Conservation (phyloP, 2,113 vertebrate genomes). For the Catharus bicknelli region DNA sequence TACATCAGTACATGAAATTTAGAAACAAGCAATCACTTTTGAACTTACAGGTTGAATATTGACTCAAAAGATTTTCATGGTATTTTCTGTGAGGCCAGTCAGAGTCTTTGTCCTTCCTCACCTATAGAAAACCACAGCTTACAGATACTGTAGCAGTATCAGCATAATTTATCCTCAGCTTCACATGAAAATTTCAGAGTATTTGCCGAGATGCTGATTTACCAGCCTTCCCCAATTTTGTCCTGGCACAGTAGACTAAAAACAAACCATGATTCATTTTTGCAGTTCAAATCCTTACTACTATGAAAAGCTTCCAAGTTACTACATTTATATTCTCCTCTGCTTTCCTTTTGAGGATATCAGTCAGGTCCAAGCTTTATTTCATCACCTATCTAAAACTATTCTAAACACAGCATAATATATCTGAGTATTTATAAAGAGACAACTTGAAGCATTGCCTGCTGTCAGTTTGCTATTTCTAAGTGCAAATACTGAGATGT, state of each 20-base stretch:
- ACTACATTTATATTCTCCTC: not conserved
- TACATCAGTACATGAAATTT: not conserved
- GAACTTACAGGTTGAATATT: not conserved
- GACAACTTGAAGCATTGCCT: not conserved
- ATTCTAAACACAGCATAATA: not conserved
- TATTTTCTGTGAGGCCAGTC: fast-evolving
- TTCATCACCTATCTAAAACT: not conserved
- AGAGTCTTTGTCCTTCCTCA: not conserved
- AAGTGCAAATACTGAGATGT: not conserved
- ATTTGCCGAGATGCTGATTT: not conserved
- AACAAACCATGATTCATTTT: not conserved
- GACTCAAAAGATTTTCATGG: not conserved
- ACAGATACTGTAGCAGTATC: not conserved
- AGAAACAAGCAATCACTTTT: not conserved
- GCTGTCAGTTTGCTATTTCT: not conserved
- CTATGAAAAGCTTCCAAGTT: not conserved
- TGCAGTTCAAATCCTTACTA: not conserved
- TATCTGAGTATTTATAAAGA: not conserved
- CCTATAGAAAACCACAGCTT: not conserved
- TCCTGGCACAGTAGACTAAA: not conserved
- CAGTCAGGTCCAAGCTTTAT: not conserved
- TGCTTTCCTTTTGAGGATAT: not conserved
- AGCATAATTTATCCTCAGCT: not conserved
- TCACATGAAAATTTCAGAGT: not conserved
- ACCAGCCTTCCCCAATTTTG: not conserved